phyloP scores from a whole-genome alignment of 2,888 invertebrate species.

The Oscheius myriophilus region DNA sequence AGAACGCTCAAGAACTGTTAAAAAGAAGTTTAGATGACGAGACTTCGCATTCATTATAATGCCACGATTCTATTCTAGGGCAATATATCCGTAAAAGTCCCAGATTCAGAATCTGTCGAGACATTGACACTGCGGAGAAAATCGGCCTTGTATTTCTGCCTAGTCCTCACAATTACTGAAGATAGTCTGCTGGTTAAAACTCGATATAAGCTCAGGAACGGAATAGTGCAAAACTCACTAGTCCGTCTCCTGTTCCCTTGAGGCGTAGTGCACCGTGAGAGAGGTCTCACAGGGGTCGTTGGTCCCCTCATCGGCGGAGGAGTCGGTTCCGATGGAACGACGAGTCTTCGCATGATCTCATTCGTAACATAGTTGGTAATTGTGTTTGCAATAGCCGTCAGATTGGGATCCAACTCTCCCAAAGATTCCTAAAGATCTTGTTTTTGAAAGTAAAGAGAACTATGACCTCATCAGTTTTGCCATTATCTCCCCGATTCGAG shows the following conservation, averaged over 20 bases:
- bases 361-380: slow-evolving; percentile 27
- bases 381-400: slow-evolving; percentile 17
- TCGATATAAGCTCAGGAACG: too few species aligned
- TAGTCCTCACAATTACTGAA: too few species aligned
- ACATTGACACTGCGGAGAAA: too few species aligned
- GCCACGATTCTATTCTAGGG: too few species aligned
- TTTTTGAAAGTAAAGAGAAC: neutral
- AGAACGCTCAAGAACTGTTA: too few species aligned
- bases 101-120: too few species aligned
- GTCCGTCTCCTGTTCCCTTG: neutral
- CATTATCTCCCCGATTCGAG: neutral
- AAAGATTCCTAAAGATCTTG: slow-evolving; percentile 1
- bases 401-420: slow-evolving; percentile 5
- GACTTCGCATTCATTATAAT: too few species aligned
- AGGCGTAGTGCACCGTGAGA: too few species aligned
- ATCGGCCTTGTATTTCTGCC: too few species aligned
- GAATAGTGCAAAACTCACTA: neutral
- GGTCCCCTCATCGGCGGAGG: neutral
- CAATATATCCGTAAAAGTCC: too few species aligned
- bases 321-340: slow-evolving; percentile 22
- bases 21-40: too few species aligned
- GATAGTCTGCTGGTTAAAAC: too few species aligned
- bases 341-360: slow-evolving; percentile 22
- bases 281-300: neutral
- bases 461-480: neutral